Evolutionary conservation across 1,140 invertebrate species (phyloP).

Genomic region (Cotesia typhae): DNA sequence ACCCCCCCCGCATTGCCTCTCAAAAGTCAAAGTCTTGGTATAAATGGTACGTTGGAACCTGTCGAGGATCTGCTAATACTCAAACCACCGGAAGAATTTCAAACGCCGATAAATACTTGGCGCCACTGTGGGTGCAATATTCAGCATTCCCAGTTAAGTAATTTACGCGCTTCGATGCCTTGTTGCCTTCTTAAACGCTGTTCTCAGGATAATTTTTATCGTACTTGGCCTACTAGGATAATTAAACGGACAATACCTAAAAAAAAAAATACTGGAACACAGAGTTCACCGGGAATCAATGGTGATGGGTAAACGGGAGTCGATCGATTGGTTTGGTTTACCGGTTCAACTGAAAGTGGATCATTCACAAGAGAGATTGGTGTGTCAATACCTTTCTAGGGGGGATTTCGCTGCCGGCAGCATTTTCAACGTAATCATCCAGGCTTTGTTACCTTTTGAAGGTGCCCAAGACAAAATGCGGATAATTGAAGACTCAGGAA

Average conservation of each 20-base stretch:
- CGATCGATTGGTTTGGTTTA: conserved; percentile 22
- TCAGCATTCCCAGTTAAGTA: conserved; percentile 48
- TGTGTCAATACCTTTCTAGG: conserved; percentile 55
- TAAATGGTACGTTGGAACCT: not conserved
- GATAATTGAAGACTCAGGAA: conserved; percentile 19
- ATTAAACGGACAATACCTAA: conserved; percentile 32
- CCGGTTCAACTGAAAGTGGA: conserved; percentile 26
- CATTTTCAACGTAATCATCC: conserved; percentile 2
- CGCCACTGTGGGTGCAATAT: conserved; percentile 48
- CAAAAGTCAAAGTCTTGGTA: not conserved
- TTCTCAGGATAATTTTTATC: conserved; percentile 50
- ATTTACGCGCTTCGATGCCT: conserved; percentile 46
- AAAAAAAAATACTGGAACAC: conserved; percentile 41
- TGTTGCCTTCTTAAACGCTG: conserved; percentile 52
- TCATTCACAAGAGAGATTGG: conserved; percentile 48
- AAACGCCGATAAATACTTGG: conserved; percentile 43
- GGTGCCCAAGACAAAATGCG: conserved; percentile 4
- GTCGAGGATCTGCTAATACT: conserved; percentile 46
- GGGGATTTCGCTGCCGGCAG: conserved; percentile 1
- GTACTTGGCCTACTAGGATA: conserved; percentile 54
- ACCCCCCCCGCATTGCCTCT: conserved; percentile 12
- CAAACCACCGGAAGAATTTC: conserved; percentile 50
- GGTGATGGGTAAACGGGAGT: conserved; percentile 1
- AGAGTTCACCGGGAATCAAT: conserved; percentile 35
- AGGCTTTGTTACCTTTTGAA: not conserved